phyloP scores from a whole-genome alignment of 2,888 invertebrate genomes.

The Euclidia mi region DNA sequence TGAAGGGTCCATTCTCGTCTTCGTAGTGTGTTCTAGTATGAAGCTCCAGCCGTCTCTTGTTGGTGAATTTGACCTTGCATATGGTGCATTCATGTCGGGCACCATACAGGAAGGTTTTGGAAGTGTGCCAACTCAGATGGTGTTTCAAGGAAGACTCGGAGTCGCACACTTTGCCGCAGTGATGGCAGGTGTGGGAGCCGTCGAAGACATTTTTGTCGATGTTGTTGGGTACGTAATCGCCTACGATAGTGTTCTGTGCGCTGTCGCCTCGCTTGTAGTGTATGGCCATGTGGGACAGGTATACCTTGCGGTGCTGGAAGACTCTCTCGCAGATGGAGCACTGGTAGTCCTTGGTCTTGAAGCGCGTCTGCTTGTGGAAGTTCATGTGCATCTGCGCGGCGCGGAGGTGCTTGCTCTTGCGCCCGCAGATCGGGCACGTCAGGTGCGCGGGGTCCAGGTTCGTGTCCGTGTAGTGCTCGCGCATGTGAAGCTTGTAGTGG shows the following conservation, averaged over 20 bases:
- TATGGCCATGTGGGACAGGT: constrained; percentile 85
- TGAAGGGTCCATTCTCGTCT: constrained; percentile 86
- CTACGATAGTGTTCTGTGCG: constrained; percentile 76
- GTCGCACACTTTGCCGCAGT: constrained; percentile 85
- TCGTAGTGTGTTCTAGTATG: constrained; percentile 87
- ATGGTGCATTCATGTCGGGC: constrained; percentile 83
- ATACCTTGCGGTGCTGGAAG: constrained; percentile 82
- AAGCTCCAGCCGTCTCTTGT: constrained; percentile 81
- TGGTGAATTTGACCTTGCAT: constrained; percentile 84
- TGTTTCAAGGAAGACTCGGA: constrained; percentile 82
- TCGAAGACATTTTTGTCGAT: constrained; percentile 62
- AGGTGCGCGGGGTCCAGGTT: constrained; percentile 79
- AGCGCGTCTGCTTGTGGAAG: constrained; percentile 86
- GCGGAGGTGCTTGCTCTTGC: constrained; percentile 83
- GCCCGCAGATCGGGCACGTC: constrained; percentile 82
- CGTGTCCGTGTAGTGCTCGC: constrained; percentile 79
- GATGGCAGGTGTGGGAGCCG: constrained; percentile 79
- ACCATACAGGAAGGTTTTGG: constrained; percentile 80
- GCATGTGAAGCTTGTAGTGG: constrained; percentile 86
- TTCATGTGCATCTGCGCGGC: constrained; percentile 85
- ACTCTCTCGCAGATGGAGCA: constrained; percentile 85
- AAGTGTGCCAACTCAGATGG: constrained; percentile 83
- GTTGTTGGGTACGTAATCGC: constrained; percentile 60
- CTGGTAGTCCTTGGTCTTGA: constrained; percentile 85
- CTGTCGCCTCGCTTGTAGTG: constrained; percentile 85